Conservation (phyloP, 2,888 invertebrate species). For the Brachyptera putata region DNA sequence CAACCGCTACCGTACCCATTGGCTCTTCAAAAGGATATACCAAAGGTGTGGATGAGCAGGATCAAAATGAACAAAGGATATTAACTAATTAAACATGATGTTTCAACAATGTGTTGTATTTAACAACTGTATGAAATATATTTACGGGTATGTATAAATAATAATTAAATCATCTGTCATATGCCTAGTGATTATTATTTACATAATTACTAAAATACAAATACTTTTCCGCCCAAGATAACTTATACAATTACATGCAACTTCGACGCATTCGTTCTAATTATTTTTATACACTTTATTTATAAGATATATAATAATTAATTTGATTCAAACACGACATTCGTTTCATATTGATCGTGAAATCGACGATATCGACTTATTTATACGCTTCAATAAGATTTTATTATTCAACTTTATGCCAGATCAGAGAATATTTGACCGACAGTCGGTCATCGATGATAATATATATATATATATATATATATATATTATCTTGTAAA, state of each 20-base stretch:
- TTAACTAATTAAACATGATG: neutral
- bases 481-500: too few relatives aligned
- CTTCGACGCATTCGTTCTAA: neutral
- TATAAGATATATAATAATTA: neutral
- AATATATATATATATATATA: too few relatives aligned
- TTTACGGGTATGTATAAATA: neutral
- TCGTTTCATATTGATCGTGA: neutral
- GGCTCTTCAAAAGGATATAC: too few relatives aligned
- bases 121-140: neutral
- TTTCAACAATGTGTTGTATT: neutral
- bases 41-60: too few relatives aligned
- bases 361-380: too few relatives aligned
- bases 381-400: too few relatives aligned
- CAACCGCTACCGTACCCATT: too few relatives aligned
- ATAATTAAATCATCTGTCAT: neutral
- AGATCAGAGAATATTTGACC: too few relatives aligned
- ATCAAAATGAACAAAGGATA: too few relatives aligned
- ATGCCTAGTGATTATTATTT: neutral
- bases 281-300: neutral
- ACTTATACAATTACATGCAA: neutral
- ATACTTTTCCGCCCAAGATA: neutral
- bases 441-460: too few relatives aligned
- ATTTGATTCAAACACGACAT: neutral
- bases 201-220: constrained; percentile 2
- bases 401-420: too few relatives aligned